phyloP scores from a whole-genome alignment of 2,113 vertebrate species.

The Scalopus aquaticus region DNA sequence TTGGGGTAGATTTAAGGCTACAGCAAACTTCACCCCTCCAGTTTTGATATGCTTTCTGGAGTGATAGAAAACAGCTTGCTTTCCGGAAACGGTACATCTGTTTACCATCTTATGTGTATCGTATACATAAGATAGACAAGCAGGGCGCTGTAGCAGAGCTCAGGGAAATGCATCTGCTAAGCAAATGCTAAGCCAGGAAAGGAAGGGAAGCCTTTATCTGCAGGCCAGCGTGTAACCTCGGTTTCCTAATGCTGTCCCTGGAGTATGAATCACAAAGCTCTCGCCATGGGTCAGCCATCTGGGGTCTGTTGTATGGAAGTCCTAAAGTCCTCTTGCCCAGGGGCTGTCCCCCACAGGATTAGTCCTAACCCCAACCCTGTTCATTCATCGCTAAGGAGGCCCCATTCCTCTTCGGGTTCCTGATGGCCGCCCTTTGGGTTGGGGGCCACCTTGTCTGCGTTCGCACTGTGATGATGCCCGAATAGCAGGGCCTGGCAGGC shows the following conservation, averaged over 20 bases:
- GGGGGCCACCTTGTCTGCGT: neutral
- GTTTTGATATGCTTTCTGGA: conserved; percentile 51
- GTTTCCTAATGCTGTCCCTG: neutral
- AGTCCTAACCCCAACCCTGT: neutral
- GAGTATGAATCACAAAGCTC: neutral
- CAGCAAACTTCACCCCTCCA: neutral
- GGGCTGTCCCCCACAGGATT: neutral
- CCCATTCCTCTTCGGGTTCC: neutral
- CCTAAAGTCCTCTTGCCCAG: neutral
- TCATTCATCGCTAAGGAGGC: neutral
- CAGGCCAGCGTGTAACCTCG: neutral
- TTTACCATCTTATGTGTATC: neutral
- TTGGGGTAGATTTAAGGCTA: conserved; percentile 28
- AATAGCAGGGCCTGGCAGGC: neutral
- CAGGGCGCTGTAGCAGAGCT: neutral
- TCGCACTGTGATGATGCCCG: neutral
- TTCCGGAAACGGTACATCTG: neutral
- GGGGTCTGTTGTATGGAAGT: neutral
- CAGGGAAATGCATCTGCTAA: neutral
- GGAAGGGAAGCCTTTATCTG: neutral
- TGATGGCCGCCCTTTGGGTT: neutral
- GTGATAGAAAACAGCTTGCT: conserved; percentile 43
- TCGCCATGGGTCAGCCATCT: neutral
- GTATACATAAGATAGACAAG: neutral
- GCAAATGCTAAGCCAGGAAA: neutral